Base-by-base conservation (phyloP, 2,797 vertebrate genomes). In the Silurus aristotelis region DNA sequence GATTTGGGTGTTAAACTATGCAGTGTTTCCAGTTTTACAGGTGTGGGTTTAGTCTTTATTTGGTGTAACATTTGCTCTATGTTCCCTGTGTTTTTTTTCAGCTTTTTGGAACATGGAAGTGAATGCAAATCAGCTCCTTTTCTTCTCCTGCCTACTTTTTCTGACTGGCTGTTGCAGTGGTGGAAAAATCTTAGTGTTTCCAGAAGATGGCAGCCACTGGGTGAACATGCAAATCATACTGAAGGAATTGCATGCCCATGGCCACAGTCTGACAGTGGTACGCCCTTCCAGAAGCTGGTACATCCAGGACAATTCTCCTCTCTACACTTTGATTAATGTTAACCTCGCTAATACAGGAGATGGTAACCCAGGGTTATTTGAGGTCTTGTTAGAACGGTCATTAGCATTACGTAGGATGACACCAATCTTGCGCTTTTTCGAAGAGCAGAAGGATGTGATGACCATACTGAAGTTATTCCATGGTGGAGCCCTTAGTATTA, bases 181-280 rank as follows among this genome's bases (percentile, higher is more conserved):
- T n/a, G 87, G 89, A 31, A 90, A 64, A 52, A 86, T 92, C 55
- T 86, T 92, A 68, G 91, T 92, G 38, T 84, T 90, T 58, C 92
- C 92, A 0, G 88, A 90, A 79, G 91, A 92, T 12, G 88, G 90
- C 46, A 92, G 90, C 85, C 91, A 91, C 71, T 92, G 91, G 91
- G 84, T 91, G 13, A 91, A 91, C 83, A 91, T 92, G 88, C 88
- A 92, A 52, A 85, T 92, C 8, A 88, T 92, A 76, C 85, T 92
- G 10, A 83, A 83, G 43, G 87, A 88, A 55, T 87, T 92, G 9
- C 88, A 89, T 4, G 13, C 38, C 31, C 85, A 76, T 14, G 90
- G 89, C 2, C 90, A 92, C 25, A 76, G 72, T 64, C 61, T 92
- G 61, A 91, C 90, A 0, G 88, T 92, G 55, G 80, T 92, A 75